A percentile compares a stretch with the other conserved stretches of the same genome.
These are phyloP conservation scores for Brachirus orientalis DNA, from an alignment of 2,113 vertebrate species.

Conservation along the genomic window DNA sequence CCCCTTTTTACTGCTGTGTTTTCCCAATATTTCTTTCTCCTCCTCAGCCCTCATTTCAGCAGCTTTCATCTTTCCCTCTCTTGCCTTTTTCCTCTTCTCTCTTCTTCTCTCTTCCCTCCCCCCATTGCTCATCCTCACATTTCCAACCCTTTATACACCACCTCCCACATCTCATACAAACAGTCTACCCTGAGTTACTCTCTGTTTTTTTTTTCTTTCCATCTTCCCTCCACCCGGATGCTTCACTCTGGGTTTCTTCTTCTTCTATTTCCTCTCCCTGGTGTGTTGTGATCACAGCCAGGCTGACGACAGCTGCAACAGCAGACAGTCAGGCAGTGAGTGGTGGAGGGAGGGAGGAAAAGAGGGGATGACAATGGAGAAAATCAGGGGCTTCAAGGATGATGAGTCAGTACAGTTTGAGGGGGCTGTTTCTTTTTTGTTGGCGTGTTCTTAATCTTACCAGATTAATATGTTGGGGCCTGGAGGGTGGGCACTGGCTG, in stretches of 20 bases:
- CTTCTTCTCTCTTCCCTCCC: constrained; percentile 22
- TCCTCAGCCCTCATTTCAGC: constrained; percentile 42
- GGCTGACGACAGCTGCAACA: constrained; percentile 68
- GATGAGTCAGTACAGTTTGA: constrained; percentile 20
- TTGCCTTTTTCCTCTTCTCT: constrained; percentile 12
- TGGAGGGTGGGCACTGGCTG: constrained; percentile 4
- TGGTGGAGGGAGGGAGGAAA: constrained; percentile 17
- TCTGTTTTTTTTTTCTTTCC: constrained; percentile 4
- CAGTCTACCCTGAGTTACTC: constrained; percentile 39
- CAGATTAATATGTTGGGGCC: constrained; percentile 6
- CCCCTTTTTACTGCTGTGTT: constrained; percentile 7
- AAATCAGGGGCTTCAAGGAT: constrained; percentile 23
- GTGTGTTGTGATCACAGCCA: constrained; percentile 57
- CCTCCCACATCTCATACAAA: constrained; percentile 23
- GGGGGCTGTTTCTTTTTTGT: constrained; percentile 22
- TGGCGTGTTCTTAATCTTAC: constrained; percentile 41
- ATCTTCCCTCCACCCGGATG: constrained; percentile 7
- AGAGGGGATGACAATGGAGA: constrained; percentile 28
- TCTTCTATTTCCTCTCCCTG: constrained; percentile 44
- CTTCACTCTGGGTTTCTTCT: constrained; percentile 24
- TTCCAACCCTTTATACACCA: constrained; percentile 8
- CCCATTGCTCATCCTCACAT: constrained; percentile 33
- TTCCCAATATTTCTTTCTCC: constrained; percentile 36
- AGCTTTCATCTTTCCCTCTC: constrained; percentile 29
- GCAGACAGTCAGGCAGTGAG: constrained; percentile 48